Evolutionary conservation across 2,113 vertebrate species (phyloP).

Genomic region (Numenius arquata): DNA sequence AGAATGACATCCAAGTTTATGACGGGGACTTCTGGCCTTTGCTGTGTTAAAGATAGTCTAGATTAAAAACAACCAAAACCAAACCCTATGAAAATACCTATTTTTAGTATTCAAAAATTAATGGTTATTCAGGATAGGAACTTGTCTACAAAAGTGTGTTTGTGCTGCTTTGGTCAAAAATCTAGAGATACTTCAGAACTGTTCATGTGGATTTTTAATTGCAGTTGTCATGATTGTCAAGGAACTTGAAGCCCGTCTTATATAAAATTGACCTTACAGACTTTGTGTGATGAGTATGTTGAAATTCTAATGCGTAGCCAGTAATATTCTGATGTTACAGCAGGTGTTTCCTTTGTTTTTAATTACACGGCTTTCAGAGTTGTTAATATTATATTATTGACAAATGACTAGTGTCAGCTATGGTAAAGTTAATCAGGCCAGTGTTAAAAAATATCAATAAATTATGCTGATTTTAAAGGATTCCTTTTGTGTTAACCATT

Average conservation of each 20-base stretch:
- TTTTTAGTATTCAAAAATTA: background rate
- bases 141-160: background rate
- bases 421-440: background rate
- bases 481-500: background rate
- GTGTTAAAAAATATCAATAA: background rate
- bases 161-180: background rate
- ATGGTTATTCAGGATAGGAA: background rate
- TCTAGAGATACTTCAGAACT: background rate
- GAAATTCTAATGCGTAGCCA: background rate
- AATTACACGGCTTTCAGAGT: background rate
- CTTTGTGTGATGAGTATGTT: accelerated
- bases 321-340: background rate
- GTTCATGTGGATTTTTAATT: background rate
- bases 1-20: background rate
- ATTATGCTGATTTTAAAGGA: background rate
- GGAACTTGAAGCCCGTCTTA: background rate
- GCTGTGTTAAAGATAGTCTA: background rate
- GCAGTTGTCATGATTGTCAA: background rate
- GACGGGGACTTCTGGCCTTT: background rate
- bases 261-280: background rate
- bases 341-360: background rate
- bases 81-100: background rate
- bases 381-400: background rate
- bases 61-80: background rate
- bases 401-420: conserved; percentile 10